Evolutionary conservation across 1,140 invertebrate species (phyloP), one percentile per base, ranked within the genome.

Genomic region (Diabrotica undecimpunctata): DNA sequence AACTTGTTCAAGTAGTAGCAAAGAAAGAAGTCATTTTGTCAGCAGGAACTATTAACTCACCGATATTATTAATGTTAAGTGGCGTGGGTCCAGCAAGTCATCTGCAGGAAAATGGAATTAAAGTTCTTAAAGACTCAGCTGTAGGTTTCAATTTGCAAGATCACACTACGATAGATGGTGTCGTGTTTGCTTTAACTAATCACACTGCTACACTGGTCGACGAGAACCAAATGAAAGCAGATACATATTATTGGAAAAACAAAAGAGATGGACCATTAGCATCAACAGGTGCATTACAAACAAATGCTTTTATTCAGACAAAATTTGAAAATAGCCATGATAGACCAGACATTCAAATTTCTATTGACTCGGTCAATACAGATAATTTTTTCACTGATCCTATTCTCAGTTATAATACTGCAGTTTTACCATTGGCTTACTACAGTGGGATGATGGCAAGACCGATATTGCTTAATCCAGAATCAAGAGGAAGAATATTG

Each of bases 131-230:
- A 69, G 82, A 89, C 75, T 76, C 87, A 9, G 82, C 79, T 39
- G 89, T 85, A 46, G 93, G 93, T 0, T 79, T 89, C 39, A 94
- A 94, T 78, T 79, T 95, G 0, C 90, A 92, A 72, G 91, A 93
- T 77, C 92, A 94, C 72, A 81, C 68, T 0, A 85, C 85, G 0
- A 83, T 82, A n/a, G 81, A 83, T 69, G 82, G 86, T 12, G 74
- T 86, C 0, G 78, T 87, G 0, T 83, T 84, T 61, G 79, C 78
- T 61, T 51, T 87, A 41, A 77, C 72, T 0, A 86, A 86, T 65
- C 78, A 81, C 13, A 83, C 85, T 0, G 78, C 83, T 0, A 85
- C 79, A 2, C 74, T 70, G n/a, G 81, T 77, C 14, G 77, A 78
- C 67, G 75, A 82, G n/a, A 73, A 83, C 9, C 79, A 83, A 70